A percentile compares a stretch with the other conserved stretches of the same genome.
Evolutionary conservation across 2,888 invertebrate species (phyloP).

Genomic region (Kryphioiulus occultus): DNA sequence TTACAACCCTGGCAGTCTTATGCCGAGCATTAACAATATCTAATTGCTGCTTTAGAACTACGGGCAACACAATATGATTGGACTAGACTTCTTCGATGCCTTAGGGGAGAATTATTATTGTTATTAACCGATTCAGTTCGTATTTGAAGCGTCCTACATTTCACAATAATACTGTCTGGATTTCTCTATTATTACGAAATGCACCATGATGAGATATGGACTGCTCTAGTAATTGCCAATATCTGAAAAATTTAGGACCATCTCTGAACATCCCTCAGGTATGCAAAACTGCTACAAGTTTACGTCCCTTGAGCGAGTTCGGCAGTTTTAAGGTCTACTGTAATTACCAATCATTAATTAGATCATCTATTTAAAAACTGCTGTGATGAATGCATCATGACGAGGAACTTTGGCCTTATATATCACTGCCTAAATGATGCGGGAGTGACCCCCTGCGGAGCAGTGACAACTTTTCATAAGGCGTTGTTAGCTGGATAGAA

Average conservation of each 20-base stretch:
- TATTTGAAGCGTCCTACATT: constrained; percentile 10
- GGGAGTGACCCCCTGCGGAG: neutral
- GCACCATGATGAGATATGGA: constrained; percentile 40
- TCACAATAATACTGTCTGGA: neutral
- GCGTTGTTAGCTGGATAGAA: neutral
- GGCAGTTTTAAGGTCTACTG: neutral
- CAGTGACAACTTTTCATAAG: neutral
- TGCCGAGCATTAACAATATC: constrained; percentile 1
- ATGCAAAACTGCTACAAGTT: constrained; percentile 11
- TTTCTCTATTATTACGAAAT: neutral
- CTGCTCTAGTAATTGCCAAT: constrained; percentile 28
- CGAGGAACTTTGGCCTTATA: constrained; percentile 11
- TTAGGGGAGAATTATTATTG: constrained; percentile 16
- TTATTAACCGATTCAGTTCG: constrained; percentile 32
- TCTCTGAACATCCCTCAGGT: neutral
- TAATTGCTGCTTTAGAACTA: neutral
- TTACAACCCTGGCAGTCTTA: neutral
- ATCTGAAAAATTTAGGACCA: neutral
- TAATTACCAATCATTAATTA: constrained; percentile 30
- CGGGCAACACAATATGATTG: neutral
- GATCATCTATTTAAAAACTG: neutral
- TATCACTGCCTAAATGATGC: neutral
- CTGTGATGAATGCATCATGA: constrained; percentile 14
- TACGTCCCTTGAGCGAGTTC: neutral
- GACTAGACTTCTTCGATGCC: neutral